A percentile compares a stretch with the other conserved stretches of the same genome.
Conservation (phyloP, 2,113 vertebrate genomes). For the Damaliscus lunatus region DNA sequence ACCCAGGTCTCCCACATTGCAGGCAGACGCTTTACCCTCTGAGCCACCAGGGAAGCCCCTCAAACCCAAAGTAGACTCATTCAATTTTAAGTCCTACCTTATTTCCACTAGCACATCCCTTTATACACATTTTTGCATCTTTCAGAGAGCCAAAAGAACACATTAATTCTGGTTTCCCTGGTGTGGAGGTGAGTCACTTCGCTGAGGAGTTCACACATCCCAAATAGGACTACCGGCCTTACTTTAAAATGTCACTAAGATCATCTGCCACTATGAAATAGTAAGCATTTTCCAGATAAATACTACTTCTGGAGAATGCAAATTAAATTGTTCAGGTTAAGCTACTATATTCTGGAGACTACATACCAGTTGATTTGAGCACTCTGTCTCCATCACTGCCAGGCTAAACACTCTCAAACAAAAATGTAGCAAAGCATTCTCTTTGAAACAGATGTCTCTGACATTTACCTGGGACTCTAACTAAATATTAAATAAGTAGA, state of each 20-base stretch:
- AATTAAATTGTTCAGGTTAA: not conserved
- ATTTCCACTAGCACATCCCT: not conserved
- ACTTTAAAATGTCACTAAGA: not conserved
- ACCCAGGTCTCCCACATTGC: not conserved
- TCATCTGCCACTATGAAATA: not conserved
- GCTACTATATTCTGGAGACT: not conserved
- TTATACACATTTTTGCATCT: not conserved
- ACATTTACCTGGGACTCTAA: constrained; percentile 11
- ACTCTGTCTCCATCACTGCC: not conserved
- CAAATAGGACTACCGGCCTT: not conserved
- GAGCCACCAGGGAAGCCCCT: not conserved
- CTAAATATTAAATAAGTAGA: constrained; percentile 5
- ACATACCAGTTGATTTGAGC: not conserved
- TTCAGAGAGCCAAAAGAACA: not conserved
- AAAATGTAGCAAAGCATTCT: not conserved
- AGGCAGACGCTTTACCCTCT: not conserved
- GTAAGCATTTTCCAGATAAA: not conserved
- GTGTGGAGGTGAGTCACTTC: not conserved
- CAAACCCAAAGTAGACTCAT: not conserved
- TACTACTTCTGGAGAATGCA: not conserved
- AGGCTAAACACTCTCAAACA: constrained; percentile 5
- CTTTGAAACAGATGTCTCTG: constrained; percentile 8
- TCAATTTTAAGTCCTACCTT: not conserved
- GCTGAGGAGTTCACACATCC: not conserved
- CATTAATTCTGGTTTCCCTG: not conserved